A percentile compares a stretch with the other conserved stretches of the same genome.
phyloP scores from a whole-genome alignment of 2,888 invertebrate species.

The Nymphalis polychloros region DNA sequence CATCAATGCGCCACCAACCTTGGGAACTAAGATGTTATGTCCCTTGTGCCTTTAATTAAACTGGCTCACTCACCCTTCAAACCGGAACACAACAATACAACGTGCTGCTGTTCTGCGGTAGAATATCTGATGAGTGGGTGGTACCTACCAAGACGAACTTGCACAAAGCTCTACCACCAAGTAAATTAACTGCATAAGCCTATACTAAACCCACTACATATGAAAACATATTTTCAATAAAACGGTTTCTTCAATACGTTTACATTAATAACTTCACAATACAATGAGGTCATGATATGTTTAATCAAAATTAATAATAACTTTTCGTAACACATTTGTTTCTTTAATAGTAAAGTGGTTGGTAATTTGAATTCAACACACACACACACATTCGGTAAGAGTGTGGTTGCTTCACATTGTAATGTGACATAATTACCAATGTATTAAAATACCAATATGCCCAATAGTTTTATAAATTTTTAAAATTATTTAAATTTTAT shows the following conservation, averaged over 20 bases:
- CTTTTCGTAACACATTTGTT: slow-evolving; percentile 17
- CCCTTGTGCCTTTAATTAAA: no score
- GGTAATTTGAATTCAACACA: slow-evolving; percentile 12
- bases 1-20: no score
- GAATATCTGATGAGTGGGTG: no score
- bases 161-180: no score
- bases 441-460: neutral
- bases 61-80: no score
- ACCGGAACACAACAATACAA: no score
- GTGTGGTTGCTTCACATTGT: slow-evolving; percentile 22
- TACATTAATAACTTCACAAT: neutral
- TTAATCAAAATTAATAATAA: slow-evolving; percentile 2
- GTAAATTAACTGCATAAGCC: no score
- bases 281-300: slow-evolving; percentile 4
- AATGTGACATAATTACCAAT: slow-evolving; percentile 31
- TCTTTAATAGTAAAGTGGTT: slow-evolving; percentile 7
- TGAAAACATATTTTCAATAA: neutral
- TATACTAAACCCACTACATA: no score
- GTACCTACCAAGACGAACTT: no score
- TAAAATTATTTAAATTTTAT: no score
- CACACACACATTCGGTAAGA: slow-evolving; percentile 18
- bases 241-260: neutral
- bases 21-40: no score
- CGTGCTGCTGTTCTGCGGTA: no score
- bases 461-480: neutral